These are phyloP conservation scores for Chaenodraco wilsoni DNA, from an alignment of 2,797 vertebrate species.

Conservation along the genomic window DNA sequence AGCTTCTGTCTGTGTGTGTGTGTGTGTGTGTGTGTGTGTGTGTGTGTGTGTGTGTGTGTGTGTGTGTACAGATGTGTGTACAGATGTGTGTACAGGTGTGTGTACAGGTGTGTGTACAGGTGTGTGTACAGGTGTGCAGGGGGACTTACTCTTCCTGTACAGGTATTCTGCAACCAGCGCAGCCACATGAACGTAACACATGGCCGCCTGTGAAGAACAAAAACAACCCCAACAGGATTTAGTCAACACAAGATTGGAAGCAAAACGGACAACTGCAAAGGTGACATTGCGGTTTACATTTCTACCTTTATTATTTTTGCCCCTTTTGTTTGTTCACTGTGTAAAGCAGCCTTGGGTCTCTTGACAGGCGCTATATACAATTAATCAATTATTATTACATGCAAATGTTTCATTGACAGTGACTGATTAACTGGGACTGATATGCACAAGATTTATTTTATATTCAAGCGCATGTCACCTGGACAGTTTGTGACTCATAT, in stretches of 20 bases:
- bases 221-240: conserved; percentile 10
- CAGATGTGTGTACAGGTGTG: too few species aligned
- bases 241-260: not conserved
- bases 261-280: not conserved
- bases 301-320: not conserved
- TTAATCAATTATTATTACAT: not conserved
- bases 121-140: too few species aligned
- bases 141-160: conserved; percentile 93
- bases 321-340: too few species aligned
- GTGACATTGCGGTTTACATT: not conserved
- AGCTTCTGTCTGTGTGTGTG: too few species aligned
- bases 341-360: too few species aligned
- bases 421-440: rapidly evolving
- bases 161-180: conserved; percentile 96
- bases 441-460: not conserved
- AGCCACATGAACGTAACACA: conserved; percentile 95
- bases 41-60: too few species aligned
- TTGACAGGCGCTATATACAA: too few species aligned
- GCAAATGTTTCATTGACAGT: not conserved
- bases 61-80: too few species aligned
- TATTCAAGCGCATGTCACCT: not conserved
- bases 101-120: too few species aligned
- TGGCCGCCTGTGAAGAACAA: conserved; percentile 89
- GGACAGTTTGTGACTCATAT: not conserved
- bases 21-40: too few species aligned